phyloP scores from a whole-genome alignment of 2,888 invertebrate species.

The Clostera curtula region DNA sequence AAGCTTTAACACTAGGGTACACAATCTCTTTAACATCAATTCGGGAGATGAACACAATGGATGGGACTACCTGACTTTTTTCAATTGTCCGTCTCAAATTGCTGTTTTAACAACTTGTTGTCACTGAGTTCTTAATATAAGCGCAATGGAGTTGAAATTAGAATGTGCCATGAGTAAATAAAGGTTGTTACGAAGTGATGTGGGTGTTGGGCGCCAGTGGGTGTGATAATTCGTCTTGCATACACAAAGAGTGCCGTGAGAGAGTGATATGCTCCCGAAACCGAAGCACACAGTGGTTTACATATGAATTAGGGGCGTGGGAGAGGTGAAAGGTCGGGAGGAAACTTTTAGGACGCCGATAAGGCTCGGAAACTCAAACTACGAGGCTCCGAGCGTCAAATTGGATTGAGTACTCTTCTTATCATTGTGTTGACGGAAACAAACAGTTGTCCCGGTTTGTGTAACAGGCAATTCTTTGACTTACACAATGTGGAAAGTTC shows the following conservation, averaged over 20 bases:
- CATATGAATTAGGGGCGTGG: constrained; percentile 61
- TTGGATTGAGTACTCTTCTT: constrained; percentile 12
- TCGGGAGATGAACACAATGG: constrained; percentile 38
- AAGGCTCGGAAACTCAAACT: constrained; percentile 22
- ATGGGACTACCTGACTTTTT: constrained; percentile 48
- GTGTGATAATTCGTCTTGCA: constrained; percentile 69
- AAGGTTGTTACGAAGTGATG: constrained; percentile 36
- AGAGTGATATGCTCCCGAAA: constrained; percentile 64
- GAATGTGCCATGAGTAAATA: constrained; percentile 32
- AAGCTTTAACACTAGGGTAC: constrained; percentile 38
- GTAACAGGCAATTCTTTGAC: constrained; percentile 3
- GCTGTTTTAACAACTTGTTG: constrained; percentile 29
- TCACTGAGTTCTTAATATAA: constrained; percentile 34
- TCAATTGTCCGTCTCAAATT: constrained; percentile 50
- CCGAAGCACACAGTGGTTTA: constrained; percentile 41
- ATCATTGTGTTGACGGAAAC: constrained; percentile 15
- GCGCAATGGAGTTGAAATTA: constrained; percentile 39
- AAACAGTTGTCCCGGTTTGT: constrained; percentile 9
- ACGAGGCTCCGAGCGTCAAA: constrained; percentile 26
- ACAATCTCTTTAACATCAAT: constrained; percentile 48
- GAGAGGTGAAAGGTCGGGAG: constrained; percentile 64
- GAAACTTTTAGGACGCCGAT: constrained; percentile 29
- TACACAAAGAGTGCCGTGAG: constrained; percentile 67
- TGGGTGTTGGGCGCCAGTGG: constrained; percentile 62
- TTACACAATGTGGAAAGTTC: too few species aligned